A percentile compares a stretch with the other conserved stretches of the same genome.
phyloP scores from a whole-genome alignment of 2,113 vertebrate genomes.

The Cavia aperea region DNA sequence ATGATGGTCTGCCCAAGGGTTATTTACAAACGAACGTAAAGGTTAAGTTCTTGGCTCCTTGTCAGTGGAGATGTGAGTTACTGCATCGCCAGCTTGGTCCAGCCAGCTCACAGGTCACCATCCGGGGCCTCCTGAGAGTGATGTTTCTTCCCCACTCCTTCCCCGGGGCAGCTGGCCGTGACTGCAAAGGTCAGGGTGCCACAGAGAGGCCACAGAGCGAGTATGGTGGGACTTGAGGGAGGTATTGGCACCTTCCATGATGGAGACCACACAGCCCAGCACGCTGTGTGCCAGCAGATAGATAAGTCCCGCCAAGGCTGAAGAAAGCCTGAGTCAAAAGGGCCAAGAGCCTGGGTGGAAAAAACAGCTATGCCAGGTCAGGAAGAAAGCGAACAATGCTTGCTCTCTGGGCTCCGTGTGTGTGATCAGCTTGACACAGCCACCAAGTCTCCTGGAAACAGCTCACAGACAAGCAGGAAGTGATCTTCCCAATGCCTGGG shows the following conservation, averaged over 20 bases:
- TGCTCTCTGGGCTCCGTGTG: too few species aligned
- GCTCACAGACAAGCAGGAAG: neutral
- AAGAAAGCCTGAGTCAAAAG: too few species aligned
- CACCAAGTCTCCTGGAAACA: neutral
- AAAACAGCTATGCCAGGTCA: too few species aligned
- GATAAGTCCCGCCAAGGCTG: too few species aligned
- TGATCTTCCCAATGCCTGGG: neutral
- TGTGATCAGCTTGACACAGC: neutral
- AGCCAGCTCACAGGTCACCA: neutral
- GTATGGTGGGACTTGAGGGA: neutral
- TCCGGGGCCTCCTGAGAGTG: neutral
- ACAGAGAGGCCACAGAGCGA: neutral
- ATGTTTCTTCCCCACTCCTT: neutral
- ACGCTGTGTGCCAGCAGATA: too few species aligned
- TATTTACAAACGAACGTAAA: neutral
- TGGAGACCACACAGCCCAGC: neutral
- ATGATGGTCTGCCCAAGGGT: neutral
- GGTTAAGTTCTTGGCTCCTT: neutral
- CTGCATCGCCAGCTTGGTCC: accelerated
- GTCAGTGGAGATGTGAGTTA: neutral
- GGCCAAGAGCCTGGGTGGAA: too few species aligned
- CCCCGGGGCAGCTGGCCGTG: too few species aligned
- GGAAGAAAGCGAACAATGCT: too few species aligned
- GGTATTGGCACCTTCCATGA: neutral
- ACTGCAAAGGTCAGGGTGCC: neutral